Conservation (phyloP, 2,113 vertebrate genomes). For the Dryoscopus gambensis region DNA sequence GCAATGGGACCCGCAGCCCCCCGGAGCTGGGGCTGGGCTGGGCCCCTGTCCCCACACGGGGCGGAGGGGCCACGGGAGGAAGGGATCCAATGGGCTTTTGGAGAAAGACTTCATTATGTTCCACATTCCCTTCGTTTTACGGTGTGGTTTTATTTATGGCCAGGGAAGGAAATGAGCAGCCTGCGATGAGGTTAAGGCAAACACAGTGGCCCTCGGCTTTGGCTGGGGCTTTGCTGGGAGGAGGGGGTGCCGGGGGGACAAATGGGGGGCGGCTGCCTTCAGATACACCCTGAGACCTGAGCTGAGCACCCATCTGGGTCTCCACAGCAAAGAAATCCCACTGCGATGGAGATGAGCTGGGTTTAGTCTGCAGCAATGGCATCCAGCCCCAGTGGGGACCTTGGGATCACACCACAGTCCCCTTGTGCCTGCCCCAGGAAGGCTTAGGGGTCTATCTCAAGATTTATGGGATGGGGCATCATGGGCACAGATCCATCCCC, state of each 20-base stretch:
- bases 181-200: not conserved
- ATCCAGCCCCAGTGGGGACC: not conserved
- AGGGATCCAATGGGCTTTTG: not conserved
- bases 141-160: conserved; percentile 25
- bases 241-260: not conserved
- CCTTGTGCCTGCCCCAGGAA: not conserved
- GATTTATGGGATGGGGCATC: too few relatives aligned
- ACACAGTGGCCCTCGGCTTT: not conserved
- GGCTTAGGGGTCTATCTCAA: not conserved
- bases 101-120: conserved; percentile 50
- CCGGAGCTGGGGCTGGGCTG: not conserved
- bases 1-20: fast-evolving
- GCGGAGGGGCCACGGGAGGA: not conserved
- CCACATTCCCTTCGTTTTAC: conserved; percentile 16
- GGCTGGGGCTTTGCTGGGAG: not conserved
- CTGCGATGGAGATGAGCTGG: not conserved
- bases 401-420: fast-evolving
- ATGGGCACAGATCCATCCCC: not conserved
- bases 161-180: conserved; percentile 21
- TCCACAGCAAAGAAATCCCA: not conserved
- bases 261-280: not conserved
- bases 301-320: not conserved
- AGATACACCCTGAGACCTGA: not conserved
- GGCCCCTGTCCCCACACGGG: not conserved
- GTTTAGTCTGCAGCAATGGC: not conserved